These are phyloP conservation scores for Phania funesta DNA, from an alignment of 2,888 invertebrate genomes.

Conservation along the genomic window DNA sequence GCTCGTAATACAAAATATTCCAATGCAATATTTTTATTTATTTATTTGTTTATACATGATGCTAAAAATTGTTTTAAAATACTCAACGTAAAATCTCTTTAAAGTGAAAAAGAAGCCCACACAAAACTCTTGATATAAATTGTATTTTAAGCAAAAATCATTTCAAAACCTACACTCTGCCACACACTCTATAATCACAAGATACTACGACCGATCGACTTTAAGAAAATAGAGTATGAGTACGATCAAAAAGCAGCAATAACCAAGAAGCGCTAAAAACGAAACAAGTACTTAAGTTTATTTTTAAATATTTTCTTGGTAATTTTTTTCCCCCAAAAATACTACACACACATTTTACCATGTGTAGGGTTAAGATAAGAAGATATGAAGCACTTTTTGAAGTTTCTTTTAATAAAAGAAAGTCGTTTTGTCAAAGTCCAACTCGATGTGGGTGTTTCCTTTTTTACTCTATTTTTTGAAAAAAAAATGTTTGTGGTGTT, in stretches of 20 bases:
- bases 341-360: conserved; percentile 34
- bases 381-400: conserved; percentile 19
- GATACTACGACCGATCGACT: conserved; percentile 7
- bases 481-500: conserved; percentile 6
- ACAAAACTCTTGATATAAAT: conserved; percentile 43
- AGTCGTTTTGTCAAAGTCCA: conserved; percentile 37
- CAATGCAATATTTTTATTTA: neutral
- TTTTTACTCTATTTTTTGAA: conserved; percentile 15
- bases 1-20: neutral
- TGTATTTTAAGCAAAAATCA: conserved; percentile 43
- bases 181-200: conserved; percentile 12
- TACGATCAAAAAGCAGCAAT: neutral
- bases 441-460: conserved; percentile 54
- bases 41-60: too few relatives aligned
- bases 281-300: conserved; percentile 14
- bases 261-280: conserved; percentile 16
- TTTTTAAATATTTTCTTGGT: conserved; percentile 2
- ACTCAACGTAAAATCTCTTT: neutral
- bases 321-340: conserved; percentile 39
- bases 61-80: too few relatives aligned
- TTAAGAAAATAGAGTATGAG: conserved; percentile 3
- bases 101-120: conserved; percentile 39
- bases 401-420: conserved; percentile 34
- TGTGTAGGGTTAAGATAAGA: conserved; percentile 50
- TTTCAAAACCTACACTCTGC: conserved; percentile 47